Conservation (phyloP, 1,140 invertebrate genomes). For the Wiebesia pumilae region DNA sequence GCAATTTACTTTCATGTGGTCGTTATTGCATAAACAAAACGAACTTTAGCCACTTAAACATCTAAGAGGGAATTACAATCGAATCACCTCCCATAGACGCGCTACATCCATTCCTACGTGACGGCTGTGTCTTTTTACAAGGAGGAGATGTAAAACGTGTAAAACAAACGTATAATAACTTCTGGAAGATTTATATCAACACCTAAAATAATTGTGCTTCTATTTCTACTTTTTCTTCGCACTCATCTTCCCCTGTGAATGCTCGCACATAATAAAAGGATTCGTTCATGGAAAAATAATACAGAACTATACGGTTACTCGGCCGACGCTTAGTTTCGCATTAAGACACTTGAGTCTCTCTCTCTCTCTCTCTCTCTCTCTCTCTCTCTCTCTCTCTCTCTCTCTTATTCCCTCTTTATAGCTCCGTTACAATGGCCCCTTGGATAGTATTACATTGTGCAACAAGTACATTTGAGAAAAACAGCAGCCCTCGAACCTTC, state of each 20-base stretch:
- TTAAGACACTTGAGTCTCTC: conserved; percentile 61
- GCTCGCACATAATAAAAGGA: conserved; percentile 56
- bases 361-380: conserved; percentile 52
- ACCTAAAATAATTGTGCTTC: conserved; percentile 26
- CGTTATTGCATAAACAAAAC: too few species aligned
- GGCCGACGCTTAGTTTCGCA: conserved; percentile 65
- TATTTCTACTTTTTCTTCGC: conserved; percentile 1
- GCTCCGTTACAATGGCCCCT: conserved; percentile 58
- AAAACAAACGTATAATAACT: neutral
- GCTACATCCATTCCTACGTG: too few species aligned
- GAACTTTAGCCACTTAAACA: too few species aligned
- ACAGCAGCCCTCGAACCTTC: conserved; percentile 65
- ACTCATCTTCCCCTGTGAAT: conserved; percentile 28
- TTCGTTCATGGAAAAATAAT: conserved; percentile 68
- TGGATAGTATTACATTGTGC: conserved; percentile 74
- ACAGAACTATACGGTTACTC: conserved; percentile 62
- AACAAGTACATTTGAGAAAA: conserved; percentile 71
- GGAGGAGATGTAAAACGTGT: too few species aligned
- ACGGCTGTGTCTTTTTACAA: too few species aligned
- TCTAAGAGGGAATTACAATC: too few species aligned
- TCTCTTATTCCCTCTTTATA: conserved; percentile 53
- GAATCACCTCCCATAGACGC: too few species aligned
- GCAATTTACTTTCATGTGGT: too few species aligned
- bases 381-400: neutral
- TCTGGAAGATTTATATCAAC: neutral